Conservation (phyloP, 1,140 invertebrate species). For the Marisa cornuarietis region DNA sequence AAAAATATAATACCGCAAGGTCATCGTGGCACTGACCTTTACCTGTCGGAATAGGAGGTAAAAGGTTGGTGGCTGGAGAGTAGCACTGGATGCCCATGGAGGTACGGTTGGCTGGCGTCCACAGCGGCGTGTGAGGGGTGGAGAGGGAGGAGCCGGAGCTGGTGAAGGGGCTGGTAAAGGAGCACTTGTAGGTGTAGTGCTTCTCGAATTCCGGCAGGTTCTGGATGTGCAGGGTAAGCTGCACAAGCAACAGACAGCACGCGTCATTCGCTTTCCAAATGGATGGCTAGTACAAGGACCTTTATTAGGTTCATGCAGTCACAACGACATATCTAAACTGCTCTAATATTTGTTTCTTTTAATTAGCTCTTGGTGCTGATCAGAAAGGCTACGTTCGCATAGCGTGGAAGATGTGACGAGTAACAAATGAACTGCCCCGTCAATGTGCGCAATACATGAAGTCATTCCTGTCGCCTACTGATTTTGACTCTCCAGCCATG, state of each 20-base stretch:
- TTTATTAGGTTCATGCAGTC: too few species aligned
- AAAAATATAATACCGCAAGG: neutral
- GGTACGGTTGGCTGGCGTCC: slow-evolving; percentile 13
- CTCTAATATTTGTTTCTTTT: too few species aligned
- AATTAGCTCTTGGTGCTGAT: too few species aligned
- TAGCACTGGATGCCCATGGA: slow-evolving; percentile 73
- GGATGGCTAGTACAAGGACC: too few species aligned
- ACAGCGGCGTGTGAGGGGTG: neutral
- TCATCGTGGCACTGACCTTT: slow-evolving; percentile 72
- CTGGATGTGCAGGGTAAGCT: slow-evolving; percentile 44
- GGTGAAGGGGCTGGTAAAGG: slow-evolving; percentile 2
- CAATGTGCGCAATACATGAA: too few species aligned
- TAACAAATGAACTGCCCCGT: too few species aligned
- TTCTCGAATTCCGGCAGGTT: slow-evolving; percentile 39
- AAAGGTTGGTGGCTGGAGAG: slow-evolving; percentile 88
- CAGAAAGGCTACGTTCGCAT: neutral
- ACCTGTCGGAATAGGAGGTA: slow-evolving; percentile 86
- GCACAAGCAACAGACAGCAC: slow-evolving; percentile 8
- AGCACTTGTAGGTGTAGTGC: slow-evolving; percentile 14
- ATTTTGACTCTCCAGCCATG: too few species aligned
- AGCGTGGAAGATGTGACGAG: neutral
- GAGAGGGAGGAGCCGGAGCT: neutral
- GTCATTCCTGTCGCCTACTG: too few species aligned
- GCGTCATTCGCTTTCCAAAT: too few species aligned
- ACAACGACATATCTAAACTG: too few species aligned